Evolutionary conservation across 2,888 invertebrate genomes (phyloP).

Genomic region (Drosophila kuntzei): DNA sequence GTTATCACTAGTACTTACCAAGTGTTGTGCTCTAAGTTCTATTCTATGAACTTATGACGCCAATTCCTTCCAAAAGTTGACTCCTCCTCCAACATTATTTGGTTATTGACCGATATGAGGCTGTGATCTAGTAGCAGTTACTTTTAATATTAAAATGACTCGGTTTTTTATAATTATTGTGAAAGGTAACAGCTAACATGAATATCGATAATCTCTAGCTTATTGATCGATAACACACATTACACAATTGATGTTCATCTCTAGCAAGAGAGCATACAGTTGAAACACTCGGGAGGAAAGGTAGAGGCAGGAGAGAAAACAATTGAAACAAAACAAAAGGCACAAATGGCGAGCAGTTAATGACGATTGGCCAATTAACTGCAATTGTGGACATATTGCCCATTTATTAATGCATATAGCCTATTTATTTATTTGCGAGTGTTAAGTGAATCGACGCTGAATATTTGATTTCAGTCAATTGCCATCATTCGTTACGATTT

Average conservation of each 20-base stretch:
- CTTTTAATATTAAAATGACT: neutral
- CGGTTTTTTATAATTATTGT: neutral
- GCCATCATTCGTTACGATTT: conserved; percentile 44
- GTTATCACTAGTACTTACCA: neutral
- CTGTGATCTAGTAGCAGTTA: neutral
- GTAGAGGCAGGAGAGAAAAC: neutral
- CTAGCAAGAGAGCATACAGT: neutral
- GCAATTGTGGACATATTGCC: conserved; percentile 28
- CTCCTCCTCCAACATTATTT: no score
- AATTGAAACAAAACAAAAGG: conserved; percentile 15
- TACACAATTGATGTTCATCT: no score
- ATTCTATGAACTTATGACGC: neutral
- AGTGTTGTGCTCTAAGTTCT: neutral
- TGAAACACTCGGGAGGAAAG: no score
- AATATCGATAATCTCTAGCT: no score
- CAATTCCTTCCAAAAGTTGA: no score
- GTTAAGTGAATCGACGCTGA: conserved; percentile 61
- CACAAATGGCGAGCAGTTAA: conserved; percentile 1
- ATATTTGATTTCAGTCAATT: conserved; percentile 59
- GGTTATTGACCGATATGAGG: no score
- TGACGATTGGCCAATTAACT: conserved; percentile 16
- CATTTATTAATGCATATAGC: conserved; percentile 43
- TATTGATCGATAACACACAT: no score
- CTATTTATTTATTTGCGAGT: conserved; percentile 28
- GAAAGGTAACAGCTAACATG: no score